These are phyloP conservation scores for Myathropa florea DNA, from an alignment of 2,888 invertebrate genomes.

Conservation along the genomic window DNA sequence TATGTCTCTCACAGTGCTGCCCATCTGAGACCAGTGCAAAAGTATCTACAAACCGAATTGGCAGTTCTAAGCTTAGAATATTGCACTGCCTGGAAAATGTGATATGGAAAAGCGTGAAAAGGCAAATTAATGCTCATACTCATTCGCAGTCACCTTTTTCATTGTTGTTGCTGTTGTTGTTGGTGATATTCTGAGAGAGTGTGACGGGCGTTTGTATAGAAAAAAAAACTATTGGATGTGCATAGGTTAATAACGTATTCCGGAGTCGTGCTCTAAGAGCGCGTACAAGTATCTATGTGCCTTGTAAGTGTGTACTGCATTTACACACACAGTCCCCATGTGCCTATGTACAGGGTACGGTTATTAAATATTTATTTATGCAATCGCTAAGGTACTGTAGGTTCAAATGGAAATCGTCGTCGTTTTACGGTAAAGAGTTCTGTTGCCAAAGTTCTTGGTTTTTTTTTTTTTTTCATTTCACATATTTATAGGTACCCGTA, in stretches of 20 bases:
- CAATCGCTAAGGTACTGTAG: slow-evolving; percentile 49
- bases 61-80: slow-evolving; percentile 53
- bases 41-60: slow-evolving; percentile 27
- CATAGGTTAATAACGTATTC: slow-evolving; percentile 69
- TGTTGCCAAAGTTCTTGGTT: not conserved
- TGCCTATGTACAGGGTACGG: slow-evolving; percentile 33
- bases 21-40: slow-evolving; percentile 36
- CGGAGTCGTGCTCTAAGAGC: slow-evolving; percentile 51
- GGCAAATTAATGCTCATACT: slow-evolving; percentile 10
- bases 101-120: slow-evolving; percentile 52
- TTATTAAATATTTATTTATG: slow-evolving; percentile 70
- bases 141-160: slow-evolving; percentile 31
- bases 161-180: not conserved
- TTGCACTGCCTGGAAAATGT: slow-evolving; percentile 32
- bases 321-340: not conserved
- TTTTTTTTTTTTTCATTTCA: not conserved
- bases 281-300: slow-evolving; percentile 17
- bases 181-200: slow-evolving; percentile 47
- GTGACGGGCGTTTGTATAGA: not conserved
- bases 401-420: slow-evolving; percentile 45
- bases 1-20: not conserved
- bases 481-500: too few relatives aligned
- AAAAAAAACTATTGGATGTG: slow-evolving; percentile 48
- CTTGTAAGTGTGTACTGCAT: not conserved
- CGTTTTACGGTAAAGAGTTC: slow-evolving; percentile 41